These are phyloP conservation scores for Lycia hirtaria DNA, from an alignment of 2,888 invertebrate genomes.

Conservation along the genomic window DNA sequence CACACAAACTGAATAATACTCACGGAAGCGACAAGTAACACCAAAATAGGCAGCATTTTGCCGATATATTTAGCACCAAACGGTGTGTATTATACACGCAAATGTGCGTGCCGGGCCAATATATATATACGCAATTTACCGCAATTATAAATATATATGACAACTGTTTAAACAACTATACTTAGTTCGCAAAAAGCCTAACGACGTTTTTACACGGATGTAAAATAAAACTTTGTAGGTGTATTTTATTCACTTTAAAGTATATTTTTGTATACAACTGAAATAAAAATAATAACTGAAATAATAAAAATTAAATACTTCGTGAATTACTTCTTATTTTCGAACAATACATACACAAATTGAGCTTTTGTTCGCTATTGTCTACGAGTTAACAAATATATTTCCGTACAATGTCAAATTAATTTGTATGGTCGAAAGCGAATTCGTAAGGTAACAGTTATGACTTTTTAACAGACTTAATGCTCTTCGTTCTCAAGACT, in stretches of 20 bases:
- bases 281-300: slow-evolving; percentile 14
- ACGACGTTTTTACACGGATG: slow-evolving; percentile 14
- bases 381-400: slow-evolving; percentile 49
- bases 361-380: slow-evolving; percentile 59
- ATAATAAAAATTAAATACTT: slow-evolving; percentile 39
- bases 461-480: too few species aligned
- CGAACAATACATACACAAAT: slow-evolving; percentile 65
- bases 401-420: slow-evolving; percentile 63
- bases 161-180: slow-evolving; percentile 64
- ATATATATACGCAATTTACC: slow-evolving; percentile 69
- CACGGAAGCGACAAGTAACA: slow-evolving; percentile 69
- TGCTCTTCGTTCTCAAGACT: too few species aligned
- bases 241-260: slow-evolving; percentile 10
- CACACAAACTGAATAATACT: slow-evolving; percentile 47
- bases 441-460: slow-evolving; percentile 52
- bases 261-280: slow-evolving; percentile 26
- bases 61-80: slow-evolving; percentile 66
- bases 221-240: background rate
- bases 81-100: slow-evolving; percentile 80
- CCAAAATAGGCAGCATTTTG: slow-evolving; percentile 74
- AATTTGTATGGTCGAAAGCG: slow-evolving; percentile 45
- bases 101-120: slow-evolving; percentile 43
- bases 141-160: slow-evolving; percentile 52
- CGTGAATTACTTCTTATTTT: too few species aligned
- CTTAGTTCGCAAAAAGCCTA: slow-evolving; percentile 44